Conservation (phyloP, 2,797 vertebrate genomes). For the Trachurus trachurus region DNA sequence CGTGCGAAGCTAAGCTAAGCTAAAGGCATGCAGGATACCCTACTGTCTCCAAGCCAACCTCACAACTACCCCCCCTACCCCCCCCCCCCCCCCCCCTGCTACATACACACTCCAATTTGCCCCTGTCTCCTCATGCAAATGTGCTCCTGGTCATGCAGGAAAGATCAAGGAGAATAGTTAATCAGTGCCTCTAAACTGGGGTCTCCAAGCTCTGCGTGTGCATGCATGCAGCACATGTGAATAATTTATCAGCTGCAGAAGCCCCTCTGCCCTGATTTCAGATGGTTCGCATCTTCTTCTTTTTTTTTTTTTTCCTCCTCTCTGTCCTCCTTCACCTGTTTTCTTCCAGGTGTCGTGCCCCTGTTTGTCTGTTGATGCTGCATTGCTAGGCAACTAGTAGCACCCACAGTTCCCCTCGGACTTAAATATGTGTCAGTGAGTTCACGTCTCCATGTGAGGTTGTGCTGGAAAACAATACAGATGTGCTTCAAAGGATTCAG, state of each 20-base stretch:
- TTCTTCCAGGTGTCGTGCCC: neutral
- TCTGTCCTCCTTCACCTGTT: neutral
- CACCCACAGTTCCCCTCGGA: slow-evolving; percentile 47
- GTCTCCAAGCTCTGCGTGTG: slow-evolving; percentile 35
- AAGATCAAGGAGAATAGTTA: slow-evolving; percentile 79
- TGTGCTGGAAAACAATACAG: neutral
- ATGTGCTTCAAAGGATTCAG: neutral
- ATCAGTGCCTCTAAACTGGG: slow-evolving; percentile 68
- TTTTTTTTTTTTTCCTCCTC: neutral
- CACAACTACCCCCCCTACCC: too few species aligned
- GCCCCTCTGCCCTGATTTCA: slow-evolving; percentile 65
- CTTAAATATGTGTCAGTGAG: slow-evolving; percentile 18
- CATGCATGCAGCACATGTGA: slow-evolving; percentile 34
- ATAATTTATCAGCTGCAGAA: slow-evolving; percentile 67
- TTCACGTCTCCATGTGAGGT: slow-evolving; percentile 6
- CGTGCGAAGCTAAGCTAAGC: too few species aligned
- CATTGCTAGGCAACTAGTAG: slow-evolving; percentile 64
- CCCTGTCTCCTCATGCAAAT: slow-evolving; percentile 56
- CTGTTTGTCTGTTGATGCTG: slow-evolving; percentile 57
- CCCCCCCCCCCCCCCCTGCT: too few species aligned
- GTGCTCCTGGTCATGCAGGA: slow-evolving; percentile 61
- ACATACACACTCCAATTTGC: neutral
- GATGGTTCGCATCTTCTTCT: slow-evolving; percentile 12
- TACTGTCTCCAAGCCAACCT: neutral
- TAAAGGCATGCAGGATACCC: neutral